Conservation (phyloP, 2,797 vertebrate species). For the Chaetophractus vellerosus region DNA sequence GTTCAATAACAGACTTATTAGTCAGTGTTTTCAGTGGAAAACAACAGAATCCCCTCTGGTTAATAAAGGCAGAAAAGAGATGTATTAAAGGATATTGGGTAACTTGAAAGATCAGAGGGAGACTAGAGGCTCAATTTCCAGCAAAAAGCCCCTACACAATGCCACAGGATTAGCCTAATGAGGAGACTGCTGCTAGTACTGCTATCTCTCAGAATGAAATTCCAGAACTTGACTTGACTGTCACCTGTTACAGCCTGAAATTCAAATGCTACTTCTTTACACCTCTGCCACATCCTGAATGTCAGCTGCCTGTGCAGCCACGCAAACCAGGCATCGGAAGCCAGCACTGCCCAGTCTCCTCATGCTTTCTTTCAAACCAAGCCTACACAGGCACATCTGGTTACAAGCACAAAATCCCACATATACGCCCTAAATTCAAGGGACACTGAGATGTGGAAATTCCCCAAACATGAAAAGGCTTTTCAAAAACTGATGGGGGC, state of each 20-base stretch:
- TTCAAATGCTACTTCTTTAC: not conserved
- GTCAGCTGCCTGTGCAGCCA: not conserved
- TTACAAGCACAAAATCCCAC: not conserved
- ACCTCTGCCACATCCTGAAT: not conserved
- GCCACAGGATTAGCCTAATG: not conserved
- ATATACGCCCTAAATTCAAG: not conserved
- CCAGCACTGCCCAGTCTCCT: not conserved
- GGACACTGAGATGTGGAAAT: not conserved
- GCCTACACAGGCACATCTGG: not conserved
- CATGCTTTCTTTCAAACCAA: not conserved
- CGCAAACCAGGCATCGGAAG: not conserved
- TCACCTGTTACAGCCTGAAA: not conserved
- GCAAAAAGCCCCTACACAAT: not conserved
- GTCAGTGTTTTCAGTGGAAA: not conserved
- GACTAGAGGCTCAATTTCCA: not conserved
- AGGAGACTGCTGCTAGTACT: not conserved
- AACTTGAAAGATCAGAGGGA: conserved; percentile 20
- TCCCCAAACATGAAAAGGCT: not conserved
- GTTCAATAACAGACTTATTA: not conserved
- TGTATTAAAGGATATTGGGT: conserved; percentile 6
- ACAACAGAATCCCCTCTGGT: not conserved
- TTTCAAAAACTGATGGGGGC: not conserved
- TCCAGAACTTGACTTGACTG: not conserved
- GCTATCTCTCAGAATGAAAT: not conserved
- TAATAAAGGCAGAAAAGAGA: conserved; percentile 37